Percentiles rank a stretch among this genome's conserved stretches.
Evolutionary conservation across 2,113 vertebrate genomes (phyloP).

Genomic region (Atherinomorus stipes): DNA sequence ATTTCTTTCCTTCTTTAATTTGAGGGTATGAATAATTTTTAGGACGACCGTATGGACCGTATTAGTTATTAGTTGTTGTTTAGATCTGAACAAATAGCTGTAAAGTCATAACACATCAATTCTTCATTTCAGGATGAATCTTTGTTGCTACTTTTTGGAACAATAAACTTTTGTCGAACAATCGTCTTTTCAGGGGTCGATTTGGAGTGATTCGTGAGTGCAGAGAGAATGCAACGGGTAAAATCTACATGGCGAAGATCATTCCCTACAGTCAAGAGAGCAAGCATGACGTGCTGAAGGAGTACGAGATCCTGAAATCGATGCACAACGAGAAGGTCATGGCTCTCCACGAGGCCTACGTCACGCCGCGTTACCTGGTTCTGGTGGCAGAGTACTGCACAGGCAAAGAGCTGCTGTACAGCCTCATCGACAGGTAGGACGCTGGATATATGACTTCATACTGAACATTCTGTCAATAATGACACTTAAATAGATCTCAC

Average conservation of each 20-base stretch:
- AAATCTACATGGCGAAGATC: slow-evolving; percentile 94
- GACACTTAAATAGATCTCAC: too few species aligned
- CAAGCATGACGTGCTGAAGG: slow-evolving; percentile 88
- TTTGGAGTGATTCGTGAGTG: slow-evolving; percentile 92
- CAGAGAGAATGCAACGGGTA: slow-evolving; percentile 92
- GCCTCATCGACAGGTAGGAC: slow-evolving; percentile 89
- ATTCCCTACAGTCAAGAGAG: slow-evolving; percentile 88
- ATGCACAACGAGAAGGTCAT: slow-evolving; percentile 91
- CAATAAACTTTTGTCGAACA: background rate
- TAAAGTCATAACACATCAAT: too few species aligned
- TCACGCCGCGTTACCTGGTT: slow-evolving; percentile 95
- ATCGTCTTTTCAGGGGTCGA: slow-evolving; percentile 90
- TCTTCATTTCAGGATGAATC: too few species aligned
- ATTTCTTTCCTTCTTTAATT: too few species aligned
- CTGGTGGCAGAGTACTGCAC: slow-evolving; percentile 92
- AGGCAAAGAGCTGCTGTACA: slow-evolving; percentile 93
- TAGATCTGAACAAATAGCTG: background rate
- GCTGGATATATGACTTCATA: background rate
- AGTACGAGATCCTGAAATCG: slow-evolving; percentile 92
- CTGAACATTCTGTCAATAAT: background rate
- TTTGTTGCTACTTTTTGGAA: background rate
- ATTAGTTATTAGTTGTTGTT: background rate
- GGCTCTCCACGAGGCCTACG: slow-evolving; percentile 93
- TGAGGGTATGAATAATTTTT: too few species aligned
- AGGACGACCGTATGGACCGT: too few species aligned